Percentiles rank a stretch among this genome's conserved stretches.
Evolutionary conservation across 2,888 invertebrate species (phyloP).

Genomic region (Phaedon cochleariae): DNA sequence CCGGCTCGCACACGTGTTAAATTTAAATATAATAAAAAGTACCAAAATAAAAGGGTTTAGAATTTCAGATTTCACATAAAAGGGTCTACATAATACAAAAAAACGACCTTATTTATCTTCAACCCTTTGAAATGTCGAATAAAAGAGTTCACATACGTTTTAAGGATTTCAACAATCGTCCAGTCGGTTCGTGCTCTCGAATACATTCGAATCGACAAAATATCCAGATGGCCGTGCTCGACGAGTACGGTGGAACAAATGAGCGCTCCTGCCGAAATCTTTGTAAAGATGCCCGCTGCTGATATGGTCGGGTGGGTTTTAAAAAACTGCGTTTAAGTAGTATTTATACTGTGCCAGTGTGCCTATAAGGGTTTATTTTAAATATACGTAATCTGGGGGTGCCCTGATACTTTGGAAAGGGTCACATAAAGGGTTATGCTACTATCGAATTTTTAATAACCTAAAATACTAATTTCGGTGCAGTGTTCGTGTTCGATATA

Average conservation of each 20-base stretch:
- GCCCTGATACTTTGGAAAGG: slow-evolving; percentile 34
- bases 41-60: slow-evolving; percentile 58
- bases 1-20: slow-evolving; percentile 47
- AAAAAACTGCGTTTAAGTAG: slow-evolving; percentile 42
- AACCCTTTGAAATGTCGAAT: slow-evolving; percentile 51
- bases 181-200: slow-evolving; percentile 17
- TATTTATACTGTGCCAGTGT: slow-evolving; percentile 37
- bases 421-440: slow-evolving; percentile 39
- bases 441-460: slow-evolving; percentile 44
- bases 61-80: slow-evolving; percentile 51
- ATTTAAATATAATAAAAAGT: slow-evolving; percentile 53
- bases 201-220: slow-evolving; percentile 21
- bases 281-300: slow-evolving; percentile 24
- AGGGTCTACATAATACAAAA: slow-evolving; percentile 46
- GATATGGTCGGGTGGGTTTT: slow-evolving; percentile 27
- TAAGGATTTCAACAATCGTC: slow-evolving; percentile 42
- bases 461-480: slow-evolving; percentile 41
- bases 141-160: slow-evolving; percentile 45
- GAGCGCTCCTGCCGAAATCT: slow-evolving; percentile 24
- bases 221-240: slow-evolving; percentile 30
- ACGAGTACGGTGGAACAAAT: slow-evolving; percentile 23
- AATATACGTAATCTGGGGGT: slow-evolving; percentile 40
- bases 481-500: slow-evolving; percentile 33
- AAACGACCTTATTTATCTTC: slow-evolving; percentile 52
- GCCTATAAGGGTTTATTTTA: slow-evolving; percentile 43